Percentiles rank a stretch among this genome's conserved stretches.
These are phyloP conservation scores for Aporrectodea caliginosa DNA, from an alignment of 1,140 invertebrate genomes.

Conservation along the genomic window DNA sequence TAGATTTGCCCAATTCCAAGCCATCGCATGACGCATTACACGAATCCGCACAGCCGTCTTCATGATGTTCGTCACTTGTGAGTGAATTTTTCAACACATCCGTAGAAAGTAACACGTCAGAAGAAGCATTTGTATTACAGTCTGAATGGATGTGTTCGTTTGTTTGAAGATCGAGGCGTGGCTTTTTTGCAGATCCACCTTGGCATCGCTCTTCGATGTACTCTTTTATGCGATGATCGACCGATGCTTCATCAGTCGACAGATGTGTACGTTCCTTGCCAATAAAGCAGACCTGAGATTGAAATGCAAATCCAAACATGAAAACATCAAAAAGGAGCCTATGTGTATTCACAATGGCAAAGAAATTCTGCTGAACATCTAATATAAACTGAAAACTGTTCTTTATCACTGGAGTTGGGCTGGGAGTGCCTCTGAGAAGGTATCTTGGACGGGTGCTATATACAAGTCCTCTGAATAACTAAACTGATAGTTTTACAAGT, in stretches of 20 bases:
- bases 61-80: slow-evolving; percentile 12
- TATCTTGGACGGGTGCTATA: not conserved
- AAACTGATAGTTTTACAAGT: too few species aligned
- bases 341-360: not conserved
- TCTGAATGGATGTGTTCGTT: too few species aligned
- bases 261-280: slow-evolving; percentile 61
- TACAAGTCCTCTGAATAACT: too few species aligned
- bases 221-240: slow-evolving; percentile 39
- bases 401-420: not conserved
- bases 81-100: not conserved
- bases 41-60: not conserved
- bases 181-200: slow-evolving; percentile 6
- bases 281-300: slow-evolving; percentile 67
- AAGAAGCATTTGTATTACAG: too few species aligned
- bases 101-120: not conserved
- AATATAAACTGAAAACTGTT: not conserved
- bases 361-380: not conserved
- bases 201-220: slow-evolving; percentile 39
- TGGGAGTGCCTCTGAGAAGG: not conserved
- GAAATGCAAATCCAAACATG: not conserved
- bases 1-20: not conserved
- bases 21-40: not conserved
- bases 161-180: too few species aligned
- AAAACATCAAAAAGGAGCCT: not conserved
- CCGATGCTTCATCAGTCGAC: slow-evolving; percentile 32